Percentiles rank a stretch among this genome's conserved stretches.
These are phyloP conservation scores for Prionailurus bengalensis DNA, from an alignment of 2,113 vertebrate genomes.

Conservation along the genomic window DNA sequence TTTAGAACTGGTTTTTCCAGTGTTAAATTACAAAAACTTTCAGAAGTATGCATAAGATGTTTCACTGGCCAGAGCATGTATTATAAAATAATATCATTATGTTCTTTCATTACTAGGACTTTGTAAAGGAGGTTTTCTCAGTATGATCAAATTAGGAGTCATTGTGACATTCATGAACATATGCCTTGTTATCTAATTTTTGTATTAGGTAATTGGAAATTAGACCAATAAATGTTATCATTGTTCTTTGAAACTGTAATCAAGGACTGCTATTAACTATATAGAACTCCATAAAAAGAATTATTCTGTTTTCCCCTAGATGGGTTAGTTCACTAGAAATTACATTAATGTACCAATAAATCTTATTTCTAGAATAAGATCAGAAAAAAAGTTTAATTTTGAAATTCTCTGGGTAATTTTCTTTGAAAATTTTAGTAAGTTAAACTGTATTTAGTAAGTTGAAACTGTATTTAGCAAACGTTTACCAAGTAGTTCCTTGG, in stretches of 20 bases:
- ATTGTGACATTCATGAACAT: neutral
- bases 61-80: neutral
- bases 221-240: slow-evolving; percentile 7
- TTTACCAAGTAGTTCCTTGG: neutral
- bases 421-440: slow-evolving; percentile 22
- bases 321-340: neutral
- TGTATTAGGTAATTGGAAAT: neutral
- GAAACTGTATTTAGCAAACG: neutral
- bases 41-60: neutral
- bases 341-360: slow-evolving; percentile 18
- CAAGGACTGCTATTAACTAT: neutral
- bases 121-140: neutral
- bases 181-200: slow-evolving; percentile 5
- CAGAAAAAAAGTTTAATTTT: slow-evolving; percentile 28
- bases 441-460: neutral
- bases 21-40: neutral
- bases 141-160: neutral
- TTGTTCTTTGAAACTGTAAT: neutral
- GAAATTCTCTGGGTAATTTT: neutral
- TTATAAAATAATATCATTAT: neutral
- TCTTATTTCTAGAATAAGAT: neutral
- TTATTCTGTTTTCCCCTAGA: neutral
- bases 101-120: neutral
- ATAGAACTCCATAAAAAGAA: neutral
- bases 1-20: neutral